A percentile compares a stretch with the other conserved stretches of the same genome.
These are phyloP conservation scores for Thymelicus lineola DNA, from an alignment of 2,888 invertebrate species.

Conservation along the genomic window DNA sequence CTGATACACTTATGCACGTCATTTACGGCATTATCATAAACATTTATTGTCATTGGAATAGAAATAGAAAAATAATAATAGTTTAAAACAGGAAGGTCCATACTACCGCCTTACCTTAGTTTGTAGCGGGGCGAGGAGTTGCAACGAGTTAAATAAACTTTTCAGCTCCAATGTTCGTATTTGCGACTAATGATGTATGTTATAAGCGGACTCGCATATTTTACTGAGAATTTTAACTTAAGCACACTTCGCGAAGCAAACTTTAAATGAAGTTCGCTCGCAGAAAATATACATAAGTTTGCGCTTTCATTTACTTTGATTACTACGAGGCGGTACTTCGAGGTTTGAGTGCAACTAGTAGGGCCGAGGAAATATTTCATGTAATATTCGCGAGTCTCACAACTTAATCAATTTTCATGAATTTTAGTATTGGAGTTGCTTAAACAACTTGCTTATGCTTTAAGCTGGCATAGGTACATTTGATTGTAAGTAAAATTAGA, in stretches of 20 bases:
- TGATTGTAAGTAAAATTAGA: too few relatives aligned
- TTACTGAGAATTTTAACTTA: slow-evolving; percentile 60
- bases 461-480: too few relatives aligned
- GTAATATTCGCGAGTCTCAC: too few relatives aligned
- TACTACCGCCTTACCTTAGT: slow-evolving; percentile 14
- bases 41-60: too few relatives aligned
- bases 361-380: not conserved
- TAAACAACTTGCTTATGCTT: too few relatives aligned
- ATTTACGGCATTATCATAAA: too few relatives aligned
- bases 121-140: slow-evolving; percentile 29
- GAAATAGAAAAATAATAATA: not conserved
- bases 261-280: slow-evolving; percentile 62
- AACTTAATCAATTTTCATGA: too few relatives aligned
- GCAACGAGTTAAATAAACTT: slow-evolving; percentile 67
- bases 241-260: slow-evolving; percentile 52
- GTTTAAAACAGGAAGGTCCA: slow-evolving; percentile 19
- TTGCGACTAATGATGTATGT: slow-evolving; percentile 73
- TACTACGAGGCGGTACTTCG: slow-evolving; percentile 28
- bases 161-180: slow-evolving; percentile 56
- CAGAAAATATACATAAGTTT: slow-evolving; percentile 45
- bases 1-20: too few relatives aligned
- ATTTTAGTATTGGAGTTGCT: too few relatives aligned
- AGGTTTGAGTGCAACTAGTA: slow-evolving; percentile 18
- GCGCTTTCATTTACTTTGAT: slow-evolving; percentile 37
- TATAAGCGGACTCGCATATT: slow-evolving; percentile 60